Base-by-base conservation (phyloP, 2,797 vertebrate species). In the Anomalospiza imberbis region DNA sequence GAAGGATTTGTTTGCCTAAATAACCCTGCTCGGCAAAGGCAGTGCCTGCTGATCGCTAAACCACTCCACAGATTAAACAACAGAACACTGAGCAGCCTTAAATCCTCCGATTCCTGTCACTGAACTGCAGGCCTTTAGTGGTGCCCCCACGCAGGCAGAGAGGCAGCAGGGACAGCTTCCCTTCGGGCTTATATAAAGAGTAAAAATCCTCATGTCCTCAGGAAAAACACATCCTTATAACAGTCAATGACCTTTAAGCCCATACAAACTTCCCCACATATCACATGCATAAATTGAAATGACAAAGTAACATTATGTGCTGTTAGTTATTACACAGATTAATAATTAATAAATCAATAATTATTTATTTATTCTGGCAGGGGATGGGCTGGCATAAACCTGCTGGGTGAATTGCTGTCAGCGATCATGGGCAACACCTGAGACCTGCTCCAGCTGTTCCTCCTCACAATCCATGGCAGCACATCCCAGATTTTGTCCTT, bases 191-290 rank as follows among this genome's bases (percentile, higher is more conserved):
- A 17, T 2, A 22, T 6, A 29, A 60, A 72, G 18, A 4, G 60
- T 3, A 67, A 57, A 91, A 85, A 61, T 8, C 12, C 15, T 65
- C 17, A 25, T 0, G 7, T 13, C 18, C 12, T 21, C 34, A 40
- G 17, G 22, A 68, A 80, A 91, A 66, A 14, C 0, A 3, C 2
- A 8, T n/a, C 25, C 34, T 45, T 47, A 16, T 10, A 67, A 78
- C 66, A 54, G 58, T 12, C 44, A 63, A 67, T 75, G 18, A 9
- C 21, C 10, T 67, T 66, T 38, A 28, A 13, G n/a, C 40, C 61
- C 0, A 0, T 24, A 67, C 24, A 55, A 47, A 54, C 22, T 54
- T 57, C 50, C 36, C 45, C 32, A 9, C 8, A 5, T 3, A 44
- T 7, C 29, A 47, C 32, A 21, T 0, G 2, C 1, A 1, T 20